Percentiles rank a stretch among this genome's conserved stretches.
Conservation (phyloP, 2,113 vertebrate genomes). For the Myrmophylax atrothorax region DNA sequence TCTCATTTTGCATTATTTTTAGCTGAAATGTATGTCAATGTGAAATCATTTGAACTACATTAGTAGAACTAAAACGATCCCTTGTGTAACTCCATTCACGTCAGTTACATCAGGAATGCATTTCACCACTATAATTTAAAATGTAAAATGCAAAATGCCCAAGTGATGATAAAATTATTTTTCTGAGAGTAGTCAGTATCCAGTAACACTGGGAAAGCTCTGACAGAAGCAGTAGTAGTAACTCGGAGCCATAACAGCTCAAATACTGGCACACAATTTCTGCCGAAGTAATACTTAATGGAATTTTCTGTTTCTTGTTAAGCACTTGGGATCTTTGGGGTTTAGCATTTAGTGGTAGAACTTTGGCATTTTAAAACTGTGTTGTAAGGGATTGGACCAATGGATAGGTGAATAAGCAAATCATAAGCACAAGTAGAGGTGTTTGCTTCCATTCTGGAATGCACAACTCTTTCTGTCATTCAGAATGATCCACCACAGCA, state of each 20-base stretch:
- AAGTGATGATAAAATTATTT: neutral
- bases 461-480: neutral
- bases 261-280: neutral
- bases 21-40: conserved; percentile 53
- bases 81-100: neutral
- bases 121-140: neutral
- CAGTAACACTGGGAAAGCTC: neutral
- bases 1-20: conserved; percentile 48
- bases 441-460: neutral
- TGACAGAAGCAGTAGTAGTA: neutral
- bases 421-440: neutral
- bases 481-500: neutral
- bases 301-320: neutral
- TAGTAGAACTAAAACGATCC: conserved; percentile 3
- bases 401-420: neutral
- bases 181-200: neutral
- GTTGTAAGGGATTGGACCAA: neutral
- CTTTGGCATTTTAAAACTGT: neutral
- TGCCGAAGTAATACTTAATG: neutral
- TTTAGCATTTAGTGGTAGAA: neutral
- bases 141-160: neutral
- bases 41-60: conserved; percentile 31
- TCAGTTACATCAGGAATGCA: neutral
- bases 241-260: neutral
- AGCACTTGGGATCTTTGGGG: neutral